Evolutionary conservation across 2,888 invertebrate species (phyloP).

Genomic region (Apamea monoglypha): DNA sequence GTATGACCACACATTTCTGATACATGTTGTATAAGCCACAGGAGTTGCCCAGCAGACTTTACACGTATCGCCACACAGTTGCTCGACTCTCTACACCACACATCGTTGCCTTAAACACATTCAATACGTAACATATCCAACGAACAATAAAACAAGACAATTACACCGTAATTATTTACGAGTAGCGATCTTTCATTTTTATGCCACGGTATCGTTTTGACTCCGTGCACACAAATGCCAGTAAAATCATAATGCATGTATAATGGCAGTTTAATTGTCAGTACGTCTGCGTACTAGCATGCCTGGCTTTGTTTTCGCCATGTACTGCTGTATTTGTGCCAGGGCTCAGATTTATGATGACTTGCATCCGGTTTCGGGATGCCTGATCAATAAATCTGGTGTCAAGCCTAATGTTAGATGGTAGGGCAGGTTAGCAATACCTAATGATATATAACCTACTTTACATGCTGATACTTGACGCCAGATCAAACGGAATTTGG

Average conservation of each 20-base stretch:
- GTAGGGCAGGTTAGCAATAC: background rate
- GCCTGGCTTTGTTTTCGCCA: constrained; percentile 27
- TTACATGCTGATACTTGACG: background rate
- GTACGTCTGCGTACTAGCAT: constrained; percentile 33
- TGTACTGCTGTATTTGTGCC: constrained; percentile 32
- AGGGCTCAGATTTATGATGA: constrained; percentile 20
- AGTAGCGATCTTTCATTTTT: constrained; percentile 56
- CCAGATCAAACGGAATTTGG: background rate
- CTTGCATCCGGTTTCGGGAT: constrained; percentile 1
- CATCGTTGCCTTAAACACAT: constrained; percentile 34
- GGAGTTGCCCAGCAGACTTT: background rate
- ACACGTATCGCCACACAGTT: background rate
- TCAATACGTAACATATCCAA: constrained; percentile 33
- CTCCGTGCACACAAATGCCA: constrained; percentile 62
- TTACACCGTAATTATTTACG: constrained; percentile 54
- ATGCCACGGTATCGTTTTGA: constrained; percentile 61
- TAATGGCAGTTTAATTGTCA: constrained; percentile 64
- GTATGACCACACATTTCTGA: background rate
- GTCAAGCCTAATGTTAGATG: background rate
- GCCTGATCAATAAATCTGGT: constrained; percentile 9
- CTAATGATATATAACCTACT: background rate
- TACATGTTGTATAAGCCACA: background rate
- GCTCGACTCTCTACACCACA: background rate
- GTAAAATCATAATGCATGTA: constrained; percentile 63
- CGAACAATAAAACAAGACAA: constrained; percentile 55